Base-by-base conservation (phyloP, 2,113 vertebrate genomes). In the Petromus typicus region DNA sequence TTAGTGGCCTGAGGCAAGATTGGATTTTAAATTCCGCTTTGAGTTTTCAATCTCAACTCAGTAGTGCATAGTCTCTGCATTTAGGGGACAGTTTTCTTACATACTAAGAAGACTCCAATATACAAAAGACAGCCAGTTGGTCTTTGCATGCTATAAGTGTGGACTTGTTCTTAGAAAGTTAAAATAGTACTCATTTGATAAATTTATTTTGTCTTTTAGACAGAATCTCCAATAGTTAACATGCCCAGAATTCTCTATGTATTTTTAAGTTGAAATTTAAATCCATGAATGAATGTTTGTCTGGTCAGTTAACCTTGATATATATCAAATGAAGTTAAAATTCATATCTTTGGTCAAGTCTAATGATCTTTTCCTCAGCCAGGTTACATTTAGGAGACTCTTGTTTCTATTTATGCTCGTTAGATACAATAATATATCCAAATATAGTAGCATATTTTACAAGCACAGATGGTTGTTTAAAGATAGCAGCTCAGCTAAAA, bases 181-280 rank as follows among this genome's bases (percentile, higher is more conserved):
- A 91, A 86, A 91, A 89, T 91, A 83, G 34, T 64, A 84, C 45
- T 76, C 43, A 78, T 79, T 91, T 82, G 25, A 64, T 90, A 95
- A 89, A 86, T 94, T 75, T 43, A 57, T 16, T 90, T 94, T 76
- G 1, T 51, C n/a, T 83, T 95, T 93, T 86, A 91, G 37, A 76
- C 7, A 81, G 2, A 71, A 45, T 75, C 23, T 79, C 89, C 16
- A 91, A 8, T 80, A 64, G 13, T 43, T 91, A 61, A 86, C 67
- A 67, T 63, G 23, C 34, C 34, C 89, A 83, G 30, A 95, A 40
- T 86, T 89, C 48, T 87, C 59, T 25, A 84, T 23, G 30, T 57
- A 43, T 84, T 89, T 95, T 93, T 57, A 13, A 95, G 81, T 51
- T 75, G 64, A 93, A 93, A 86, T 93, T 93, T 88, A 94, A 83